These are phyloP conservation scores for Micronycteris hirsuta DNA, from an alignment of 2,113 vertebrate genomes.

Conservation along the genomic window DNA sequence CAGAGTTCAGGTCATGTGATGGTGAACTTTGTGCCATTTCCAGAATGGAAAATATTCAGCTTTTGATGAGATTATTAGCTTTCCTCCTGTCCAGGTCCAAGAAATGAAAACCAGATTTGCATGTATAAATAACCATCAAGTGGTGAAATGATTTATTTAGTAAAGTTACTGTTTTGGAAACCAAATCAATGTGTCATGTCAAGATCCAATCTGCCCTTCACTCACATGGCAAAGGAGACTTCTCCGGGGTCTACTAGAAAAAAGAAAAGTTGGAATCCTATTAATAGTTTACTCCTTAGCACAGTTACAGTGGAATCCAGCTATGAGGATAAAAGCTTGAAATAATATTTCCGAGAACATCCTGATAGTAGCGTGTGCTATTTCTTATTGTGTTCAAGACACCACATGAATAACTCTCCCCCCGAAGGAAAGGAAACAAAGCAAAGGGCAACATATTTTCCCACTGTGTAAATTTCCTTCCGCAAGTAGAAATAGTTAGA, in stretches of 20 bases:
- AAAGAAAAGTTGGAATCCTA: slow-evolving; percentile 68
- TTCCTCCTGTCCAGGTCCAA: slow-evolving; percentile 57
- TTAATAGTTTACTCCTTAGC: slow-evolving; percentile 71
- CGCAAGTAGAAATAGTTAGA: slow-evolving; percentile 39
- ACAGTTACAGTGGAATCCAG: slow-evolving; percentile 59
- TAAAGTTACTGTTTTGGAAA: slow-evolving; percentile 73
- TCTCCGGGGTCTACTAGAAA: slow-evolving; percentile 67
- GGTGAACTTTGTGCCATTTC: slow-evolving; percentile 48
- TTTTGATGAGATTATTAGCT: slow-evolving; percentile 68
- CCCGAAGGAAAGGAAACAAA: slow-evolving; percentile 70
- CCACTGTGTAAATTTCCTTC: slow-evolving; percentile 77
- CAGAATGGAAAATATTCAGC: slow-evolving; percentile 53
- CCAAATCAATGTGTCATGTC: slow-evolving; percentile 51
- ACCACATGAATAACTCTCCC: slow-evolving; percentile 67
- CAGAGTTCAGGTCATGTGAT: slow-evolving; percentile 11
- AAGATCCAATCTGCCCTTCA: slow-evolving; percentile 67
- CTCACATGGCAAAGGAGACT: slow-evolving; percentile 65
- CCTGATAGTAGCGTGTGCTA: slow-evolving; percentile 68
- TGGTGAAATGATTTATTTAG: slow-evolving; percentile 74
- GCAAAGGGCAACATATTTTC: slow-evolving; percentile 77
- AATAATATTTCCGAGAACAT: slow-evolving; percentile 72
- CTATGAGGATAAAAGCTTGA: slow-evolving; percentile 73
- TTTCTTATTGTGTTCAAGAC: slow-evolving; percentile 76
- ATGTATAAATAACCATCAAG: slow-evolving; percentile 74
- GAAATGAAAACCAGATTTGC: slow-evolving; percentile 74